Percentiles rank a stretch among this genome's conserved stretches.
Conservation (phyloP, 2,113 vertebrate genomes). For the Perca flavescens region DNA sequence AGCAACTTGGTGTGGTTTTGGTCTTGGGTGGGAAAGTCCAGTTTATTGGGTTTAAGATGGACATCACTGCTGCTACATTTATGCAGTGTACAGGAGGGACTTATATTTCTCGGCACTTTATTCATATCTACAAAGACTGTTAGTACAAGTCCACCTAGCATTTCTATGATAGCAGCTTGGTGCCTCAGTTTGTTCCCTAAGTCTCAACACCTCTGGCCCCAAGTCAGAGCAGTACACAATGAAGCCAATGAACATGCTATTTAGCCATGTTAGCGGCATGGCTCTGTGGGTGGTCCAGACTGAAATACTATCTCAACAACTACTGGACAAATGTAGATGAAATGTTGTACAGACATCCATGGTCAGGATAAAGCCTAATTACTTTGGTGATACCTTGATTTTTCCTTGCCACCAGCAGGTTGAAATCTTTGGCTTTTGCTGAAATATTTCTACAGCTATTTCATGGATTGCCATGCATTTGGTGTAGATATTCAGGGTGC, state of each 20-base stretch:
- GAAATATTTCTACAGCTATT: not conserved
- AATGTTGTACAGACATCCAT: not conserved
- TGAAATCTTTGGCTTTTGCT: not conserved
- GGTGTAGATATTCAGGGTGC: not conserved
- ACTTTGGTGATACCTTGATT: not conserved
- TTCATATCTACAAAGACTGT: slow-evolving; percentile 31
- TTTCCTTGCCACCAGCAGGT: no score
- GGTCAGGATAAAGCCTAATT: not conserved
- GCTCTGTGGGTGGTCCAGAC: not conserved
- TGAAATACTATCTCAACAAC: not conserved
- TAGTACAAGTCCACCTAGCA: slow-evolving; percentile 1
- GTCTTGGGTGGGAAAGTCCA: slow-evolving; percentile 52
- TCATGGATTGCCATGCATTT: not conserved
- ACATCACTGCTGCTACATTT: not conserved
- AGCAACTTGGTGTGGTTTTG: slow-evolving; percentile 15
- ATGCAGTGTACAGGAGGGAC: slow-evolving; percentile 8
- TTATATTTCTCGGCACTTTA: slow-evolving; percentile 11
- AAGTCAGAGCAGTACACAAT: not conserved
- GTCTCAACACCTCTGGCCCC: not conserved
- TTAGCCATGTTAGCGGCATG: not conserved
- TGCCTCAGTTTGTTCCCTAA: not conserved
- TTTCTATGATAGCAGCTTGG: not conserved
- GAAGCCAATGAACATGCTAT: not conserved
- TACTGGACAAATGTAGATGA: not conserved
- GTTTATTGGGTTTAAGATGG: slow-evolving; percentile 17